phyloP scores from a whole-genome alignment of 2,888 invertebrate genomes.

The Synanthedon formicaeformis region DNA sequence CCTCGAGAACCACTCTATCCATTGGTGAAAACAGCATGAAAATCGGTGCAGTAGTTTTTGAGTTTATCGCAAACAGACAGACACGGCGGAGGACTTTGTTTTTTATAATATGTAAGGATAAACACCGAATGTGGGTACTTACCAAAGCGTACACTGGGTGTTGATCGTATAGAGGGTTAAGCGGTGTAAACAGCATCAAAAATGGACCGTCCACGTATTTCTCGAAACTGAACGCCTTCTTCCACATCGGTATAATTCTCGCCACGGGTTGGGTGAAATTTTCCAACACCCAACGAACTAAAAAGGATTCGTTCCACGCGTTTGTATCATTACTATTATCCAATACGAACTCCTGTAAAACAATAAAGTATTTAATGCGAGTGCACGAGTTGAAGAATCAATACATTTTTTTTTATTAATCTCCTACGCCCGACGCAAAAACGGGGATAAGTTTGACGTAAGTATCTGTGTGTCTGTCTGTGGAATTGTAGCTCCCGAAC shows the following conservation, averaged over 20 bases:
- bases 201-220: slow-evolving; percentile 76
- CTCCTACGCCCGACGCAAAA: no score
- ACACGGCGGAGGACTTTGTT: no score
- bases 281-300: slow-evolving; percentile 73
- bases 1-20: no score
- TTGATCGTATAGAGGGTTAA: slow-evolving; percentile 75
- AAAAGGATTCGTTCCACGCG: slow-evolving; percentile 46
- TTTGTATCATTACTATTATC: slow-evolving; percentile 24
- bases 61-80: no score
- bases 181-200: slow-evolving; percentile 82
- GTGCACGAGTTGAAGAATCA: background rate
- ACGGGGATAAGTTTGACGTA: no score
- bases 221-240: slow-evolving; percentile 77
- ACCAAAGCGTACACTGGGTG: slow-evolving; percentile 80
- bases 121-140: slow-evolving; percentile 19
- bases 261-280: slow-evolving; percentile 72
- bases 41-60: no score
- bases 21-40: no score
- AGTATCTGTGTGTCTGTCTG: no score
- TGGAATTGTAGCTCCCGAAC: no score
- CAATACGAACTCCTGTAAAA: slow-evolving; percentile 63
- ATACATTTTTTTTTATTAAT: background rate
- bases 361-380: slow-evolving; percentile 7
- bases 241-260: slow-evolving; percentile 79
- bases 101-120: no score